Evolutionary conservation across 2,888 invertebrate species (phyloP), one percentile per base, ranked within the genome.

Genomic region (Cyaniris semiargus): DNA sequence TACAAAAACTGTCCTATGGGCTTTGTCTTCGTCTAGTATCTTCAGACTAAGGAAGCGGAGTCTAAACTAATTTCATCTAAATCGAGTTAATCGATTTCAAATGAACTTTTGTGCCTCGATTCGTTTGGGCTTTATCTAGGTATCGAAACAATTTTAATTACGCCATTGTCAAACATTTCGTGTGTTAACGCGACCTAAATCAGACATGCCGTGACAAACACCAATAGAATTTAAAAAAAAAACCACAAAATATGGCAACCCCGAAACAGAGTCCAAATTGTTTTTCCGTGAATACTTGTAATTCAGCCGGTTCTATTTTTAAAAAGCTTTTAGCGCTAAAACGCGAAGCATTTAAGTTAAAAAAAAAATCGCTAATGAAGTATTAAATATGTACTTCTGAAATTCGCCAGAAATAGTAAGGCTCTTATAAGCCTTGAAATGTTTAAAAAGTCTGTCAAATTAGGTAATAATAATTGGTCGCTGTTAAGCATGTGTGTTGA

Each of bases 131-230:
- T 44, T 44, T 44, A 44, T 71, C 70, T 72, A 76, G 76, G 60
- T 58, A 58, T 58, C 21, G 21, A 8, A 21, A n/a, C 18, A 58
- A 58, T 58, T n/a, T 58, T 58, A 58, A 58, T 70, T 78, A 76
- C 56, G 70, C 6, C 70, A 60, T 23, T 60, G 60, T 60, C 60
- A 60, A 60, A 60, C 60, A 21, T 44, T 44, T 44, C 44, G 44
- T 44, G 10, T 44, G 44, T 44, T 75, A 75, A 31, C 66, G 70
- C 56, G 60, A 58, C 77, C 78, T 48, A 77, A 66, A 79, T 78
- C 60, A 72, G 76, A 77, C 78, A 79, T 85, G 84, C 81, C 87
- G 87, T 87, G 87, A 86, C 86, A 84, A 83, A 83, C 70, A 82
- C 83, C 82, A 86, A 87, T 87, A 84, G 82, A 80, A 77, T 80